Conservation (phyloP, 2,888 invertebrate genomes). For the Mellilla xanthometata region DNA sequence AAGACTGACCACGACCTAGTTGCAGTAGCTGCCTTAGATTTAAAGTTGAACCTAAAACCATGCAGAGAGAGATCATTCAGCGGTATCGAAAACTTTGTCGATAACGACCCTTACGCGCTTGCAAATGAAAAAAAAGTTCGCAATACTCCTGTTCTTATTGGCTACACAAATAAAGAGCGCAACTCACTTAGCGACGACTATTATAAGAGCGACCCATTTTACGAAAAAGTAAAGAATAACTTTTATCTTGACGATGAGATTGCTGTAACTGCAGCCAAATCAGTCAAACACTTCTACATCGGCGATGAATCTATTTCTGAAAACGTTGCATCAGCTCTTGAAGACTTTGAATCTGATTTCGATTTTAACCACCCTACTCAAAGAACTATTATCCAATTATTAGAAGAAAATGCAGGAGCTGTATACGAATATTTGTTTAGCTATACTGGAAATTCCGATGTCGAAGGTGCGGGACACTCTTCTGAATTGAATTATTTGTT, state of each 20-base stretch:
- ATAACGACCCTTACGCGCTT: conserved; percentile 57
- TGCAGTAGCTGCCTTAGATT: conserved; percentile 51
- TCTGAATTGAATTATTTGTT: conserved; percentile 65
- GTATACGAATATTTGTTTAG: conserved; percentile 64
- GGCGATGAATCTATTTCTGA: conserved; percentile 58
- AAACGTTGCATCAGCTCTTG: conserved; percentile 44
- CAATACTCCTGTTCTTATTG: conserved; percentile 64
- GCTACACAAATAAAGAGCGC: conserved; percentile 59
- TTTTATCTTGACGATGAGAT: conserved; percentile 56
- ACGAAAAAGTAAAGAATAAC: conserved; percentile 51
- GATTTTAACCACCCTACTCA: conserved; percentile 61
- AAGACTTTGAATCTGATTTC: conserved; percentile 65
- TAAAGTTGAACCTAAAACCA: conserved; percentile 55
- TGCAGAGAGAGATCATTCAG: conserved; percentile 69
- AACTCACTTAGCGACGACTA: conserved; percentile 43
- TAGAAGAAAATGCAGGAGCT: conserved; percentile 57
- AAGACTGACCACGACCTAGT: conserved; percentile 53
- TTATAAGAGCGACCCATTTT: conserved; percentile 58
- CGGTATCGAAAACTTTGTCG: conserved; percentile 62
- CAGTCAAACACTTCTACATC: conserved; percentile 62
- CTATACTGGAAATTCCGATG: conserved; percentile 48
- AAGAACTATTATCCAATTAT: conserved; percentile 51
- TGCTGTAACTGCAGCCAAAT: conserved; percentile 44
- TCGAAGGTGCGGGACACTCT: conserved; percentile 50
- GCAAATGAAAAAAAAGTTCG: conserved; percentile 58